phyloP scores from a whole-genome alignment of 2,888 invertebrate genomes.

The Drosophila buzzatii region DNA sequence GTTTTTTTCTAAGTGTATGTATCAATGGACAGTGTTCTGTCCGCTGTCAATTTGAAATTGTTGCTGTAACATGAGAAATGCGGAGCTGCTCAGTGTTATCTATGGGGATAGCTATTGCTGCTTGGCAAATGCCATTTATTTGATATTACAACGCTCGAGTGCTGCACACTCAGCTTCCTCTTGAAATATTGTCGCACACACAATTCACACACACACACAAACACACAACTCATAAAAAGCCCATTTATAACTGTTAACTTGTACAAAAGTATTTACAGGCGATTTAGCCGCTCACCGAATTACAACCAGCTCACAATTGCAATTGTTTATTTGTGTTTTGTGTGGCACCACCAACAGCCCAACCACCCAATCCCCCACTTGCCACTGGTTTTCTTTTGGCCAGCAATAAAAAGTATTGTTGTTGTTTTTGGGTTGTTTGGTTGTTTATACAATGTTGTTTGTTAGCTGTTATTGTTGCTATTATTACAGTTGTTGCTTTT shows the following conservation, averaged over 20 bases:
- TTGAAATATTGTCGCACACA: conserved; percentile 67
- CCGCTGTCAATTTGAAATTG: conserved; percentile 47
- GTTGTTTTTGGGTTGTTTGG: background rate
- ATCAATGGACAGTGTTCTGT: conserved; percentile 15
- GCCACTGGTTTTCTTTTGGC: conserved; percentile 10
- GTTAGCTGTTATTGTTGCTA: conserved; percentile 56
- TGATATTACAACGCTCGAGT: conserved; percentile 44
- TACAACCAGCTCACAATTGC: conserved; percentile 73
- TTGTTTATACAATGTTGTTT: conserved; percentile 67
- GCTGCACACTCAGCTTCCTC: conserved; percentile 2
- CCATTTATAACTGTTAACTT: conserved; percentile 81
- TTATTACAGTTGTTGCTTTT: conserved; percentile 68
- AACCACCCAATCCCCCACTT: background rate
- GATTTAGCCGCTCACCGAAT: conserved; percentile 77
- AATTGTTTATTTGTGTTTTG: conserved; percentile 73
- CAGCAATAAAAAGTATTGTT: conserved; percentile 63
- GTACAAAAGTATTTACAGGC: conserved; percentile 79
- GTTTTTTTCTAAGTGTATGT: conserved; percentile 4
- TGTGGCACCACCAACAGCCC: background rate
- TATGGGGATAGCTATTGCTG: conserved; percentile 26
- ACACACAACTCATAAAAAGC: conserved; percentile 75
- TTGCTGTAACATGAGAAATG: conserved; percentile 73
- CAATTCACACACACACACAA: conserved; percentile 30
- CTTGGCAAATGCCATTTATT: conserved; percentile 60
- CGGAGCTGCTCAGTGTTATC: conserved; percentile 59